Percentiles rank a stretch among this genome's conserved stretches.
These are phyloP conservation scores for Mactromeris polynyma DNA, from an alignment of 2,888 invertebrate species.

Conservation along the genomic window DNA sequence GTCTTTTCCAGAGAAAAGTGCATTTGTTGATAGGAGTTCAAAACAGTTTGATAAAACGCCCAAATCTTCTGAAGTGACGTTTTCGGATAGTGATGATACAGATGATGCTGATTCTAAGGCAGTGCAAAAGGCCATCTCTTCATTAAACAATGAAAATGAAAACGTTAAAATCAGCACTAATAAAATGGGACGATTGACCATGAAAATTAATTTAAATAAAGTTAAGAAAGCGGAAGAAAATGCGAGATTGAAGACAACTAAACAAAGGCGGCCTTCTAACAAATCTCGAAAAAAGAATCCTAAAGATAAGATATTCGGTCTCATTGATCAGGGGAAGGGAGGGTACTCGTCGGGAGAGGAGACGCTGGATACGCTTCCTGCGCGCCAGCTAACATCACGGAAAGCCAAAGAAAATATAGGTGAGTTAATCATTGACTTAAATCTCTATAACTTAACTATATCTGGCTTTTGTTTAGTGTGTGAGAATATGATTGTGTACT, in stretches of 20 bases:
- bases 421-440: constrained; percentile 40
- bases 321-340: constrained; percentile 34
- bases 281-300: constrained; percentile 42
- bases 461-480: not conserved
- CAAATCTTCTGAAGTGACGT: constrained; percentile 66
- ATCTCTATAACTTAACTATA: not conserved
- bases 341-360: constrained; percentile 62
- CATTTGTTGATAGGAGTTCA: constrained; percentile 17
- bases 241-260: constrained; percentile 59
- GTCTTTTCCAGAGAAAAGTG: constrained; percentile 20
- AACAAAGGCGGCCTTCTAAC: constrained; percentile 53
- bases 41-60: constrained; percentile 40
- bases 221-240: constrained; percentile 67
- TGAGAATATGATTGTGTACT: no score
- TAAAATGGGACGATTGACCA: constrained; percentile 71
- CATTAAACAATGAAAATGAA: constrained; percentile 74
- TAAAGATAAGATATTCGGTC: constrained; percentile 52
- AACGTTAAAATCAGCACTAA: constrained; percentile 72
- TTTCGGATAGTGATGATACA: constrained; percentile 79
- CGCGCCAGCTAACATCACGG: constrained; percentile 75
- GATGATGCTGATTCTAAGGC: constrained; percentile 61
- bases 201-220: constrained; percentile 70
- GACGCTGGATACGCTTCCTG: constrained; percentile 62
- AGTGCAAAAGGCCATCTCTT: constrained; percentile 74
- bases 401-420: constrained; percentile 79